phyloP scores from a whole-genome alignment of 2,113 vertebrate genomes.

The Prinia subflava region DNA sequence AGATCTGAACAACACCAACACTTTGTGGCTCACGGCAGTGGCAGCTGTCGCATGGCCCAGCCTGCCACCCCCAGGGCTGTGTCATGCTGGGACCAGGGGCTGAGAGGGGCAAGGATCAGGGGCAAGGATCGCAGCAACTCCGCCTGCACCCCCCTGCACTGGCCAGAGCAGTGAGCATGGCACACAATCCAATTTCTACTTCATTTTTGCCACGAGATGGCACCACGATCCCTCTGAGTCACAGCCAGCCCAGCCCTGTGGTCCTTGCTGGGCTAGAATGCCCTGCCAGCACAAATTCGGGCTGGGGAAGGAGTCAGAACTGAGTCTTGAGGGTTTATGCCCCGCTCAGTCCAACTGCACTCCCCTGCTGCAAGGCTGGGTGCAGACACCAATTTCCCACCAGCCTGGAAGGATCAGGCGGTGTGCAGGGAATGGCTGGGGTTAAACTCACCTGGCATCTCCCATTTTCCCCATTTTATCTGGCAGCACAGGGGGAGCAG shows the following conservation, averaged over 20 bases:
- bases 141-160: rapidly evolving
- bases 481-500: constrained; percentile 57
- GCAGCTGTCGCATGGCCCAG: background rate
- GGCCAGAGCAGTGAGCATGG: rapidly evolving
- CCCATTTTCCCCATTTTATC: constrained; percentile 49
- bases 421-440: constrained; percentile 27
- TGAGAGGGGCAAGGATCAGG: background rate
- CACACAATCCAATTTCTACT: background rate
- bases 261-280: rapidly evolving
- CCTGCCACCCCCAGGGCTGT: background rate
- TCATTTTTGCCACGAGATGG: constrained; percentile 47
- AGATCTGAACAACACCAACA: background rate
- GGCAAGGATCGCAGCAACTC: background rate
- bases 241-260: background rate
- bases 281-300: background rate
- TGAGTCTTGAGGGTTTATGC: background rate
- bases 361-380: background rate
- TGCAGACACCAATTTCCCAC: background rate
- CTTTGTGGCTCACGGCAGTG: rapidly evolving
- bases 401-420: background rate
- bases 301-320: background rate
- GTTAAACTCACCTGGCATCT: constrained; percentile 59
- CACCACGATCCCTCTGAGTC: background rate
- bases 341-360: background rate
- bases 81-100: background rate